Evolutionary conservation across 1,140 invertebrate species (phyloP), one percentile per base, ranked within the genome.

Genomic region (Hestina assimilis): DNA sequence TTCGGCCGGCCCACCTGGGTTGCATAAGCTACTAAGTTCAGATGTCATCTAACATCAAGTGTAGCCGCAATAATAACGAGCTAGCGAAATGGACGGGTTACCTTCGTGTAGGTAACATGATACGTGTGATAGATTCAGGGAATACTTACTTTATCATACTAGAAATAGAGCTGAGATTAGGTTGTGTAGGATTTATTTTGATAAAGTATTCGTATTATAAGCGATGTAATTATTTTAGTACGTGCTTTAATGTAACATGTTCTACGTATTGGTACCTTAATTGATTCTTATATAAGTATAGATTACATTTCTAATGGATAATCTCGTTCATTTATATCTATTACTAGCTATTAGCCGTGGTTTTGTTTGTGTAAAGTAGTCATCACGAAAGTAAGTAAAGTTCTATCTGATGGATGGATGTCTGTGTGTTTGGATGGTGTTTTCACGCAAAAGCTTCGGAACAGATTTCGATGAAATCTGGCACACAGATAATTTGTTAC

Each of bases 1-100:
- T 72, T 75, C 63, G 41, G 57, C 11, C 58, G 59, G 62, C 64
- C 73, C 75, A 79, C 75, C 75, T 79, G 70, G 61, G 53, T 60
- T 19, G 65, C 24, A 31, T 20, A 76, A 48, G 14, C 48, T 21
- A 14, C 20, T 41, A 31, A 59, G 48, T 59, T 52, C 41, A 59
- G 23, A 45, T 40, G 56, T 46, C 47, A 46, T 23, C 28, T 19
- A 40, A 35, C 23, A 29, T 24, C 4, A 31, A 46, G 23, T 29
- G 20, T 23, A 3, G 26, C 28, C 29, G 23, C 28, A 46, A 55
- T 14, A 19, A 51, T 26, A 20, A 11, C 17, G 11, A 26, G 26
- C 17, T 26, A 26, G 35, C 21, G 28, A 50, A 29, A 24, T 50
- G 20, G 15, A 28, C 29, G 55, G 46, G 46, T 58, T 58, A 58